Evolutionary conservation across 2,113 vertebrate species (phyloP), one percentile per base, ranked within the genome.

Genomic region (Neodontobutis hainanensis): DNA sequence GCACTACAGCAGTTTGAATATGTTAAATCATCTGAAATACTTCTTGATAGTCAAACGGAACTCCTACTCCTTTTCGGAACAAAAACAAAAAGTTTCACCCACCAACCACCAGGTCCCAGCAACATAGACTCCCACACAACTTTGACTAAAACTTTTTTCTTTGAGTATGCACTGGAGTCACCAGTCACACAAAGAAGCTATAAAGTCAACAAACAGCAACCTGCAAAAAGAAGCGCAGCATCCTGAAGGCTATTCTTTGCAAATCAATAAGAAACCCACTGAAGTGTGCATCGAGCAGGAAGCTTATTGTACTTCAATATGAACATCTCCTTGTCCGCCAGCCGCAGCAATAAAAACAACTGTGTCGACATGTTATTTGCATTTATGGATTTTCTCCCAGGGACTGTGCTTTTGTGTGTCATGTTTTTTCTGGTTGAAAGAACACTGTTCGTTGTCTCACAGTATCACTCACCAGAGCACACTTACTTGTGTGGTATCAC

Each of bases 301-400:
- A 74, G 75, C 55, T 60, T 70, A 65, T 58, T 73, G 57, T 60
- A 64, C 75, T 78, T 80, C 72, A 47, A 70, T 78, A 80, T 57
- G 49, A 65, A 78, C 46, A 65, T 68, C 50, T 61, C 11, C 19
- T 50, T 60, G 34, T 72, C 59, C 62, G 8, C 61, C 51, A 11
- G 74, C 73, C 9, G 68, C 62, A 61, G 67, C 77, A 70, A 75
- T 65, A 66, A 78, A 80, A 61, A 75, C 57, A 44, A 57, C 57
- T 12, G 49, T 43, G 83, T 87, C 82, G 85, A 79, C 81, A 87
- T 52, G 8, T 51, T 43, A 85, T 87, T 82, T 87, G 78, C 83
- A 87, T 87, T 77, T 82, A 84, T 87, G 11, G 81, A 84, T 85
- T 87, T 81, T 36, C 66, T 80, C 50, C 59, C 1, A 11, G 19